Conservation (phyloP, 2,888 invertebrate species). For the Thereva unica region DNA sequence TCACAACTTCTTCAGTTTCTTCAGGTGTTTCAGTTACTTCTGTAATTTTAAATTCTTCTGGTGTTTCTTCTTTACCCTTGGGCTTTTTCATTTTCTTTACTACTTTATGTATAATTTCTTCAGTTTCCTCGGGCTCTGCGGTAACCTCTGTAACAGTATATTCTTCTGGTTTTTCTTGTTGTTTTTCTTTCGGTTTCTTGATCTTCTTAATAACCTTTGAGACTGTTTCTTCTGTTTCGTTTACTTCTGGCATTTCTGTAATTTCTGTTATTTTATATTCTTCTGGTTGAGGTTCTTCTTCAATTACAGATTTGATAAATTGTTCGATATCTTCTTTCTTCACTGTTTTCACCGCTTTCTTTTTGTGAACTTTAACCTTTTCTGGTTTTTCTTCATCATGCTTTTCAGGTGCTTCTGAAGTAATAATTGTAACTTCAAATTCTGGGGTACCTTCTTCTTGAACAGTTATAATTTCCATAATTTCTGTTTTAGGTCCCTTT, state of each 20-base stretch:
- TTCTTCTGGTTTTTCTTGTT: slow-evolving; percentile 35
- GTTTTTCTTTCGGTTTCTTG: slow-evolving; percentile 40
- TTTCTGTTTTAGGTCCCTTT: slow-evolving; percentile 57
- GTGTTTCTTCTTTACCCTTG: slow-evolving; percentile 39
- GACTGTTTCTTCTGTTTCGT: slow-evolving; percentile 43
- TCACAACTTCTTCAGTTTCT: slow-evolving; percentile 37
- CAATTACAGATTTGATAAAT: slow-evolving; percentile 47
- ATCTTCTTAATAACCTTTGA: slow-evolving; percentile 35
- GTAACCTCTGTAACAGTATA: slow-evolving; percentile 37
- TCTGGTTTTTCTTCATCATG: slow-evolving; percentile 36
- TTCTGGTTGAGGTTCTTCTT: slow-evolving; percentile 55
- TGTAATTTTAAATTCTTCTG: slow-evolving; percentile 43
- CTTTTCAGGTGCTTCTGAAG: slow-evolving; percentile 49
- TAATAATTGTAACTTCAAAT: slow-evolving; percentile 56
- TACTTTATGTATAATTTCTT: slow-evolving; percentile 35
- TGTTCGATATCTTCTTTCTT: slow-evolving; percentile 37
- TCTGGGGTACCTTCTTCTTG: slow-evolving; percentile 56
- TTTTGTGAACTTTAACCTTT: slow-evolving; percentile 47
- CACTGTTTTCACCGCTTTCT: slow-evolving; percentile 6
- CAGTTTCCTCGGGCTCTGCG: not conserved
- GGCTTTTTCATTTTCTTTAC: slow-evolving; percentile 6
- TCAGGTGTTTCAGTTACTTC: slow-evolving; percentile 26
- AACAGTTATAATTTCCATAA: slow-evolving; percentile 56
- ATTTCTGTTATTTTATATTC: slow-evolving; percentile 40
- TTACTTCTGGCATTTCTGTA: slow-evolving; percentile 22